A percentile compares a stretch with the other conserved stretches of the same genome.
phyloP scores from a whole-genome alignment of 2,113 vertebrate genomes.

The Phasianus colchicus region DNA sequence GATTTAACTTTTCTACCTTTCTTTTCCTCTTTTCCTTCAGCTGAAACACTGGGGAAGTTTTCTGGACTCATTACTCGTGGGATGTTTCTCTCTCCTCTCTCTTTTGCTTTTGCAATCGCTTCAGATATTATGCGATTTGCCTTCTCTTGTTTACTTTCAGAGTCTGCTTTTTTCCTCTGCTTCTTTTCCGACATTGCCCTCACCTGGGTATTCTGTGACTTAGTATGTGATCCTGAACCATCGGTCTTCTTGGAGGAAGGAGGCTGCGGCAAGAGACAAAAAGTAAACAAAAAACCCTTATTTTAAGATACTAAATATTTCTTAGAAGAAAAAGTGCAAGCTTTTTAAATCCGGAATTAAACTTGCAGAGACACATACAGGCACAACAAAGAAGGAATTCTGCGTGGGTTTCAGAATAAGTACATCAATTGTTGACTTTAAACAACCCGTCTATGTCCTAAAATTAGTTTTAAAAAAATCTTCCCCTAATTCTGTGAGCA shows the following conservation, averaged over 20 bases:
- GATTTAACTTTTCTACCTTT: constrained; percentile 86
- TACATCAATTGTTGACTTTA: constrained; percentile 37
- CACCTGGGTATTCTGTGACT: constrained; percentile 92
- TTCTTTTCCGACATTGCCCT: constrained; percentile 87
- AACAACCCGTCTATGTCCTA: background rate
- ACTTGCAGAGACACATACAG: background rate
- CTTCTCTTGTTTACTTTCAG: constrained; percentile 97
- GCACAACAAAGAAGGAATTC: constrained; percentile 34
- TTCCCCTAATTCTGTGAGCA: constrained; percentile 19
- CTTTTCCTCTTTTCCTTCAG: constrained; percentile 86
- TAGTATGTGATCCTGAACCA: constrained; percentile 88
- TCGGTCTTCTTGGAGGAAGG: constrained; percentile 95
- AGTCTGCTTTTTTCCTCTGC: constrained; percentile 88
- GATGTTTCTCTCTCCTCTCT: constrained; percentile 97
- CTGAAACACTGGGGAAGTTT: constrained; percentile 92
- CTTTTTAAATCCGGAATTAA: background rate
- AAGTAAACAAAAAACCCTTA: background rate
- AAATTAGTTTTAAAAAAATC: background rate
- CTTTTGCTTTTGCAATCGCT: constrained; percentile 94
- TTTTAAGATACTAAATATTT: constrained; percentile 11
- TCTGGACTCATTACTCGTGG: constrained; percentile 97
- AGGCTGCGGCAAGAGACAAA: constrained; percentile 69
- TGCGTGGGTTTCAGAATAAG: constrained; percentile 31
- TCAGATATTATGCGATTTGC: constrained; percentile 99
- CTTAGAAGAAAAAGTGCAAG: background rate